Conservation (phyloP, 2,888 invertebrate genomes). For the Parelbella ahira region DNA sequence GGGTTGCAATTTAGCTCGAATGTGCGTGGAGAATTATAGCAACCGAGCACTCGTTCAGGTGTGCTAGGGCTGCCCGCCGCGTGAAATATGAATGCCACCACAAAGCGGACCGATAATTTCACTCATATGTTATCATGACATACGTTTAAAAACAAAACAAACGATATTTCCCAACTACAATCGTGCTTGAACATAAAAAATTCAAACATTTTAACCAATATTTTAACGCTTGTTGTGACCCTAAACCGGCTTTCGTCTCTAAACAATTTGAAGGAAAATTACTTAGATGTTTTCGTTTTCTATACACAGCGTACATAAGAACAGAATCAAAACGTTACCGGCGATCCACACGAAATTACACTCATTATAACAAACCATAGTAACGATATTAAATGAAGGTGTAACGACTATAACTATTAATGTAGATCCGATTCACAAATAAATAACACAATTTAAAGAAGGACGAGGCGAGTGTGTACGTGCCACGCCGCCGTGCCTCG, state of each 20-base stretch:
- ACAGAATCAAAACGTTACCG: conserved; percentile 38
- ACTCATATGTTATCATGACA: conserved; percentile 9
- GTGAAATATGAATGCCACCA: conserved; percentile 22
- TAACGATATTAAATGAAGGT: conserved; percentile 78
- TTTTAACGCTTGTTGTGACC: too few species aligned
- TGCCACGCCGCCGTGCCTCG: conserved; percentile 44
- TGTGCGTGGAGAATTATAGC: conserved; percentile 70
- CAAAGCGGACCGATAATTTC: conserved; percentile 4
- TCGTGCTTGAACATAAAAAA: too few species aligned
- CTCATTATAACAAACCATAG: conserved; percentile 65
- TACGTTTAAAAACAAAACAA: conserved; percentile 10
- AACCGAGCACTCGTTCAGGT: conserved; percentile 51
- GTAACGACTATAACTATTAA: conserved; percentile 71
- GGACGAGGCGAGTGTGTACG: conserved; percentile 60
- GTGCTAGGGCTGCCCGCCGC: conserved; percentile 48
- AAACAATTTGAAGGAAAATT: conserved; percentile 56
- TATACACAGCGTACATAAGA: conserved; percentile 32
- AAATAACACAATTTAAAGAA: conserved; percentile 75
- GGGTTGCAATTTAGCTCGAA: conserved; percentile 64
- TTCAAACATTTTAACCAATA: too few species aligned
- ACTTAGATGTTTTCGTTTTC: conserved; percentile 48
- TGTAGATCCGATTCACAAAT: conserved; percentile 74
- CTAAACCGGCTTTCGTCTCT: conserved; percentile 19
- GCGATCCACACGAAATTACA: conserved; percentile 55
- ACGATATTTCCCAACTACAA: too few species aligned